Base-by-base conservation (phyloP, 2,113 vertebrate genomes). In the Tamias sibiricus region DNA sequence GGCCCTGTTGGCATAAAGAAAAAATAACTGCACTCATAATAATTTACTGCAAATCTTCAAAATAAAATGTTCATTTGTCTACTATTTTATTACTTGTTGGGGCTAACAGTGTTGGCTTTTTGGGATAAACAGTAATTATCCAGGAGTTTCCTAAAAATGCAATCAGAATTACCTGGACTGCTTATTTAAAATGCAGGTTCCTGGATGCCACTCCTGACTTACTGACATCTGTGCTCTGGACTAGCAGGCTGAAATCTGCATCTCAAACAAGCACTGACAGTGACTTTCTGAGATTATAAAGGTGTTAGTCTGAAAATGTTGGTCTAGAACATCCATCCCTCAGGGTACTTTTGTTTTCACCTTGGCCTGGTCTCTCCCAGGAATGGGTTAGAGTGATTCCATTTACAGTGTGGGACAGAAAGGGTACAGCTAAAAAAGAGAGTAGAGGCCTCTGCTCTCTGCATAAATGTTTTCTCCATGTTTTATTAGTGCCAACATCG, bases 91-190 rank as follows among this genome's bases (percentile, higher is more conserved):
- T 52, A 64, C 62, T 94, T 24, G 20, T 22, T 72, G 35, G 52
- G 0, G 52, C 64, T 42, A 85, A 40, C 12, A 9, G 13, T 52
- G 8, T 59, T 77, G 8, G 9, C 11, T 52, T 42, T 37, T 79
- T 69, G 47, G 44, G 20, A 37, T 88, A 26, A 91, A 66, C 37
- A 69, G 28, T 35, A 47, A 57, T 83, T 89, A 64, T 80, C 79
- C 35, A 86, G 20, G 17, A 72, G 40, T 89, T 90, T 88, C 59
- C 89, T 93, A 66, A 85, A 87, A 93, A 72, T 71, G 30, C 11
- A 83, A 4, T 59, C 30, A 4, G 68, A 81, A 75, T 62, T 52
- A 69, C 22, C 30, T 24, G 14, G 2, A 30, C 20, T 47, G 42
- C 16, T 72, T 52, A 30, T 40, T 77, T 74, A 72, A 62, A 79